These are phyloP conservation scores for Pseudopleuronectes americanus DNA, from an alignment of 2,797 vertebrate genomes.

Conservation along the genomic window DNA sequence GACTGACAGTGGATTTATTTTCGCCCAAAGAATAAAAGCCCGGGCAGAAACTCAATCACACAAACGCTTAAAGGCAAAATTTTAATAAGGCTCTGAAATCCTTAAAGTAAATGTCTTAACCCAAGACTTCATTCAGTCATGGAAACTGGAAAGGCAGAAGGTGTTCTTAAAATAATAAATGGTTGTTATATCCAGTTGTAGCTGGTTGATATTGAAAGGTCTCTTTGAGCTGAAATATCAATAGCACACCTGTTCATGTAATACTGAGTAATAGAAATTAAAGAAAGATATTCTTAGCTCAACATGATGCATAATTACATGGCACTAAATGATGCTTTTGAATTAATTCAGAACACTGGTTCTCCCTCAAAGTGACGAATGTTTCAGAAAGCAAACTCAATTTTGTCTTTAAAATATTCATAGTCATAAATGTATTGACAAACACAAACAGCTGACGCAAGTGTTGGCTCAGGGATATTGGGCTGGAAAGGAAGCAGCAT, in stretches of 20 bases:
- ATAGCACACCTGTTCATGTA: slow-evolving; percentile 7
- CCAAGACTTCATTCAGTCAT: background rate
- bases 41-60: slow-evolving; percentile 2
- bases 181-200: background rate
- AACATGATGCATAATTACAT: slow-evolving; percentile 1
- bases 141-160: background rate
- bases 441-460: slow-evolving; percentile 72
- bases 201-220: background rate
- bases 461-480: slow-evolving; percentile 69
- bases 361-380: slow-evolving; percentile 21
- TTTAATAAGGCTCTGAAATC: slow-evolving; percentile 18
- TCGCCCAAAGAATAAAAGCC: background rate
- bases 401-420: slow-evolving; percentile 69
- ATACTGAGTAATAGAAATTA: slow-evolving; percentile 7
- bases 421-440: slow-evolving; percentile 66
- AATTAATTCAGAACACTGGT: slow-evolving; percentile 30
- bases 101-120: background rate
- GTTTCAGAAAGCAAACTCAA: slow-evolving; percentile 36
- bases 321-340: slow-evolving; percentile 4
- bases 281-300: background rate
- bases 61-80: slow-evolving; percentile 10
- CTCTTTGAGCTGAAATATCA: background rate
- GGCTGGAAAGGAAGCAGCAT: slow-evolving; percentile 59
- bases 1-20: slow-evolving; percentile 21
- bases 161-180: background rate